A percentile compares a stretch with the other conserved stretches of the same genome.
phyloP scores from a whole-genome alignment of 2,113 vertebrate species.

The Halichoerus grypus region DNA sequence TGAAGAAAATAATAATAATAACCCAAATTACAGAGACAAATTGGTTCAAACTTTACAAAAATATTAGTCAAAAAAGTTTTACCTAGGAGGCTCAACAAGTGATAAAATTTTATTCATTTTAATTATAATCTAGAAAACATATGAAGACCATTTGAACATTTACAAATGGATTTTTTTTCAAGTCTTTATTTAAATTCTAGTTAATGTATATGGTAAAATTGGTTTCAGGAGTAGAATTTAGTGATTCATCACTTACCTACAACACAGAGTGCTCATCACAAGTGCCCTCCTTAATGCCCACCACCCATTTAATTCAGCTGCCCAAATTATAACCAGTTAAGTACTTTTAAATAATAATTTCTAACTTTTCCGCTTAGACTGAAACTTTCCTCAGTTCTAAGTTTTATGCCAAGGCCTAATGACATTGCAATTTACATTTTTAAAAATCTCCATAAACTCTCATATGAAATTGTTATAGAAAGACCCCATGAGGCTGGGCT shows the following conservation, averaged over 20 bases:
- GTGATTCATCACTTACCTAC: no score
- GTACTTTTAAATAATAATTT: neutral
- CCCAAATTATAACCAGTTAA: neutral
- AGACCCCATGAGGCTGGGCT: neutral
- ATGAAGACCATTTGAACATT: neutral
- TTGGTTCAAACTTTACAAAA: neutral
- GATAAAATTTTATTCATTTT: neutral
- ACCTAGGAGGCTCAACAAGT: neutral
- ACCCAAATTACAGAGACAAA: neutral
- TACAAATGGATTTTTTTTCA: neutral
- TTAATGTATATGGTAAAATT: no score
- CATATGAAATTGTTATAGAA: neutral
- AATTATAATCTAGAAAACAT: neutral
- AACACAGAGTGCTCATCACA: no score
- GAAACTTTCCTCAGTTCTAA: neutral
- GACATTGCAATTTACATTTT: neutral
- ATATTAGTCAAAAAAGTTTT: neutral
- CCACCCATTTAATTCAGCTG: neutral
- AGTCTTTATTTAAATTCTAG: no score
- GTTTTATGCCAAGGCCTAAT: neutral
- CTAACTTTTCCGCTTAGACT: neutral
- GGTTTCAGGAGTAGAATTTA: no score
- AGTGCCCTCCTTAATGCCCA: no score
- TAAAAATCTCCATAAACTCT: neutral
- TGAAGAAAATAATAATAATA: neutral